Percentiles rank a stretch among this genome's conserved stretches.
Evolutionary conservation across 2,797 vertebrate genomes (phyloP).

Genomic region (Epinephelus malabaricus): DNA sequence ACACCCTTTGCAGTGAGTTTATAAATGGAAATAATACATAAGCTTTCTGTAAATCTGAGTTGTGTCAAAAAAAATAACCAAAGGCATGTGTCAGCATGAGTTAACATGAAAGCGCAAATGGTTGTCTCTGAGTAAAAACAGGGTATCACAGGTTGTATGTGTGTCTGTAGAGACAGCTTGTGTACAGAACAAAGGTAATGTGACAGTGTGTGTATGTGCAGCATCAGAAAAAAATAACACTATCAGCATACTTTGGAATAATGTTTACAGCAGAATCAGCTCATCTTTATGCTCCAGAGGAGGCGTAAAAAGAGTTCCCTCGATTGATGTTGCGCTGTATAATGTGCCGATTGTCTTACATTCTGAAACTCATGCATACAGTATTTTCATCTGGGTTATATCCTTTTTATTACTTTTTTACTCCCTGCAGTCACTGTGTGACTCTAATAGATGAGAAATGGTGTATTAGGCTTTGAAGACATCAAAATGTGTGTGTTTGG

Average conservation of each 20-base stretch:
- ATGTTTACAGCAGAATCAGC: conserved; percentile 39
- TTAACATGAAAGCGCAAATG: not conserved
- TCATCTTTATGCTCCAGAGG: conserved; percentile 35
- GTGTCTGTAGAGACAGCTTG: not conserved
- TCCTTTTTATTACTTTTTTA: conserved; percentile 1
- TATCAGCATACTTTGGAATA: conserved; percentile 20
- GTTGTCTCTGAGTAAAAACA: not conserved
- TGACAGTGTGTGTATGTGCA: not conserved
- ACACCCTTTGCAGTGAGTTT: not conserved
- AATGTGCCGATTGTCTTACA: conserved; percentile 34
- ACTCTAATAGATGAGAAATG: conserved; percentile 24
- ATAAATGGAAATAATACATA: not conserved
- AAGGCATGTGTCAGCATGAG: conserved; percentile 7
- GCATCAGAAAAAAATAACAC: conserved; percentile 2
- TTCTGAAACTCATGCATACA: conserved; percentile 26
- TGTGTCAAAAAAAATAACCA: not conserved
- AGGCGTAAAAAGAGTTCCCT: conserved; percentile 29
- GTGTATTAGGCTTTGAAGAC: conserved; percentile 6
- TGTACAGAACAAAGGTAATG: conserved; percentile 22
- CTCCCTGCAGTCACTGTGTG: not conserved
- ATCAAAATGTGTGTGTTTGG: not conserved
- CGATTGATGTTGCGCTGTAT: conserved; percentile 30
- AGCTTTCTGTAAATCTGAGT: not conserved
- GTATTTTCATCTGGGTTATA: conserved; percentile 4
- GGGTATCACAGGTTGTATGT: conserved; percentile 21